Percentiles rank a stretch among this genome's conserved stretches.
phyloP scores from a whole-genome alignment of 2,797 vertebrate genomes.

The Brachymystax lenok region DNA sequence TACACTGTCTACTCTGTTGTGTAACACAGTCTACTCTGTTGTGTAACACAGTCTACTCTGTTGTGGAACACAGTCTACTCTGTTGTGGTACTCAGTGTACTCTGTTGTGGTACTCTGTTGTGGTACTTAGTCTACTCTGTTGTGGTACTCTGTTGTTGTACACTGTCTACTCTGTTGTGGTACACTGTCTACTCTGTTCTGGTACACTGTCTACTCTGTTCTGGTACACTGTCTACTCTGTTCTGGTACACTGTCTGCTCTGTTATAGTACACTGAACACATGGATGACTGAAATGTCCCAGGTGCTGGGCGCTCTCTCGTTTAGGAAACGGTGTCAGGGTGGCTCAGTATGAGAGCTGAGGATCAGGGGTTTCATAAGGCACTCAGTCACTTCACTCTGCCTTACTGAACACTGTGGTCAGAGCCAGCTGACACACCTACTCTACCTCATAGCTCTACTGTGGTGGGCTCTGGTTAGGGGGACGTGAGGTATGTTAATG shows the following conservation, averaged over 20 bases:
- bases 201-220: too few species aligned
- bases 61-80: background rate
- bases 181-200: too few species aligned
- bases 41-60: background rate
- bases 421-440: constrained; percentile 10
- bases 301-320: constrained; percentile 12
- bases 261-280: background rate
- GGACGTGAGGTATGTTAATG: constrained; percentile 4
- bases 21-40: background rate
- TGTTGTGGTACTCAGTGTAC: constrained; percentile 39
- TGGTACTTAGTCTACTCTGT: too few species aligned
- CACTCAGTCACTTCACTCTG: constrained; percentile 20
- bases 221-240: too few species aligned
- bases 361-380: constrained; percentile 25
- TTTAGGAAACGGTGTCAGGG: constrained; percentile 13
- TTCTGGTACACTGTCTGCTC: too few species aligned
- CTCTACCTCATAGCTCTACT: background rate
- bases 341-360: constrained; percentile 19
- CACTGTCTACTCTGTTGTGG: too few species aligned
- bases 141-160: too few species aligned
- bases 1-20: too few species aligned
- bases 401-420: constrained; percentile 25
- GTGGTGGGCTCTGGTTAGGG: background rate
- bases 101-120: too few species aligned
- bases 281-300: background rate